A percentile compares a stretch with the other conserved stretches of the same genome.
These are phyloP conservation scores for Characodon lateralis DNA, from an alignment of 2,797 vertebrate genomes.

Conservation along the genomic window DNA sequence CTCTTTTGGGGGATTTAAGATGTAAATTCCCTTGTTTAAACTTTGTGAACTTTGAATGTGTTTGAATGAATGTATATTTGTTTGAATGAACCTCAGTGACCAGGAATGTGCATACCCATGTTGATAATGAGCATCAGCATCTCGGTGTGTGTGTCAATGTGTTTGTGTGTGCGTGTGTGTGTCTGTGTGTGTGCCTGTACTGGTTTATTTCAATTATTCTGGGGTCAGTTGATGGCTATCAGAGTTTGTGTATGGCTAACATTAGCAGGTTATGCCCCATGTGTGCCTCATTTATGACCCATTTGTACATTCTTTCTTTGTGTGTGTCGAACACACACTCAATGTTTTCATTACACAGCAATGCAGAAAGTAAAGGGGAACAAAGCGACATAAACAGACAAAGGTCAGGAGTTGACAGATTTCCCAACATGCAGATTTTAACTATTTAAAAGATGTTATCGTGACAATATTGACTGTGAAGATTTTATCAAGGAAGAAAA, in stretches of 20 bases:
- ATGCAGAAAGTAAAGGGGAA: not conserved
- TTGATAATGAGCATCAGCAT: constrained; percentile 2
- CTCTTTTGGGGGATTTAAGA: too few relatives aligned
- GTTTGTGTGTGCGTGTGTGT: not conserved
- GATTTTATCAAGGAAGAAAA: not conserved
- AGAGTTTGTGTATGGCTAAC: constrained; percentile 31
- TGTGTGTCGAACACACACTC: not conserved
- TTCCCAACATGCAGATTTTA: not conserved
- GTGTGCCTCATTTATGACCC: constrained; percentile 45
- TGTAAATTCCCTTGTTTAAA: not conserved
- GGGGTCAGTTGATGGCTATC: constrained; percentile 53
- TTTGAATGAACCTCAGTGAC: constrained; percentile 15
- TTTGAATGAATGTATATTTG: constrained; percentile 11
- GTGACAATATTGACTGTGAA: not conserved
- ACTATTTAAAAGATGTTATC: not conserved
- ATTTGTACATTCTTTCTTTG: constrained; percentile 28
- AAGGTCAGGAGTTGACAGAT: not conserved
- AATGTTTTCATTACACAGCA: not conserved
- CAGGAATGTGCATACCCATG: not conserved
- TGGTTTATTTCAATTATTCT: constrained; percentile 8
- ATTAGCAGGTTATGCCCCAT: constrained; percentile 47
- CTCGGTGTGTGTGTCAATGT: not conserved
- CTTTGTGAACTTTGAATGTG: not conserved
- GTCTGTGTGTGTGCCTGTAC: too few relatives aligned
- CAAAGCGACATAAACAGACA: not conserved